Conservation (phyloP, 1,140 invertebrate genomes). For the Rhopalosiphum maidis region DNA sequence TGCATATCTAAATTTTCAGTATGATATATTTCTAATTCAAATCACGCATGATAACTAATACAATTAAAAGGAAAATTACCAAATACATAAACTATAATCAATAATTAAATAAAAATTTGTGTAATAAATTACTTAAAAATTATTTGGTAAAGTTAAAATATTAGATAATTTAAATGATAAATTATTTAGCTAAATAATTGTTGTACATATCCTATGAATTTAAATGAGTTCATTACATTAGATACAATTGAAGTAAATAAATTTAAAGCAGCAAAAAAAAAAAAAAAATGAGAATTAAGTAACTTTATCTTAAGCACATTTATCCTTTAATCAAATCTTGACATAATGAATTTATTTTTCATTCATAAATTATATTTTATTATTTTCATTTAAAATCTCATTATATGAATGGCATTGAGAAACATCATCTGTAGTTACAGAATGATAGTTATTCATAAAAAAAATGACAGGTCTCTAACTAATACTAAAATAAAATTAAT, state of each 20-base stretch:
- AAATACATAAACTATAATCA: not conserved
- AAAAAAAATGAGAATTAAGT: not conserved
- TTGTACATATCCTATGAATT: not conserved
- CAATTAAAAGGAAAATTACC: not conserved
- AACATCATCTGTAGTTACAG: not conserved
- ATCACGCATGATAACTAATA: not conserved
- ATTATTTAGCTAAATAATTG: not conserved
- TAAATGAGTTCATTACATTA: not conserved
- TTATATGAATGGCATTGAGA: constrained; percentile 9
- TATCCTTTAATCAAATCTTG: not conserved
- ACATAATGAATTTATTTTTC: not conserved
- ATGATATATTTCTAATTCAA: not conserved
- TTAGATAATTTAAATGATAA: not conserved
- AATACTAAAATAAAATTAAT: not conserved
- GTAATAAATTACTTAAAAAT: not conserved
- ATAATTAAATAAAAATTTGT: not conserved
- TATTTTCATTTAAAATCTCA: constrained; percentile 21
- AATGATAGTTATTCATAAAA: not conserved
- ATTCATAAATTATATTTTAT: not conserved
- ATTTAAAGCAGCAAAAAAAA: not conserved
- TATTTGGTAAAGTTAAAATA: not conserved
- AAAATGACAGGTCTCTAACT: not conserved
- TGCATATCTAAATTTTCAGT: too few relatives aligned
- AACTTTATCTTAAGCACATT: not conserved
- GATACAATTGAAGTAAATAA: not conserved